phyloP scores from a whole-genome alignment of 2,888 invertebrate species.

The Dicyrtoma fusca region DNA sequence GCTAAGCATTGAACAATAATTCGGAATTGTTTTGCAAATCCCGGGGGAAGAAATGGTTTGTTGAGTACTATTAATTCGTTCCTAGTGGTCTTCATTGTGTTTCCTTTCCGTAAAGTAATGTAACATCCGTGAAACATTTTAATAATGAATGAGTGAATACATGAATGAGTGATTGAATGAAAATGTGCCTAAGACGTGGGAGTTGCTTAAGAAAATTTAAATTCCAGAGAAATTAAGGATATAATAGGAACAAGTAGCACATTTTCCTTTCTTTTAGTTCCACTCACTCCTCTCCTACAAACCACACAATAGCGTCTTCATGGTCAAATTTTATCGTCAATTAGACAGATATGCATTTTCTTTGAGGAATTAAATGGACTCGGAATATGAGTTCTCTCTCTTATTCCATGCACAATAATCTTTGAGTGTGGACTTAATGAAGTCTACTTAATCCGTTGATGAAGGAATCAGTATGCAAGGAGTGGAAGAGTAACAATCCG shows the following conservation, averaged over 20 bases:
- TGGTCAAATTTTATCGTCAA: conserved; percentile 31
- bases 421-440: conserved; percentile 36
- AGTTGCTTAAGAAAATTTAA: no score
- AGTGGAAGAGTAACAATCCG: conserved; percentile 23
- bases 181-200: neutral
- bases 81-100: no score
- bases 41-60: no score
- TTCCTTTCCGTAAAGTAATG: no score
- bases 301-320: neutral
- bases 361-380: conserved; percentile 30
- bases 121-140: no score
- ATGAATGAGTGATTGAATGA: neutral
- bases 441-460: conserved; percentile 38
- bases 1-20: no score
- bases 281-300: conserved; percentile 4
- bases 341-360: conserved; percentile 28
- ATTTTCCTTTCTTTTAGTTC: conserved; percentile 8
- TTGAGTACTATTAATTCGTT: no score
- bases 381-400: neutral
- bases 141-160: neutral
- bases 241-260: conserved; percentile 8
- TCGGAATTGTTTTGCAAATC: no score
- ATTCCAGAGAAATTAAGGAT: neutral
- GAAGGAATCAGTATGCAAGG: conserved; percentile 38
- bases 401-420: conserved; percentile 8